Percentiles rank a stretch among this genome's conserved stretches.
phyloP scores from a whole-genome alignment of 2,888 invertebrate species.

The Lochmaea capreae region DNA sequence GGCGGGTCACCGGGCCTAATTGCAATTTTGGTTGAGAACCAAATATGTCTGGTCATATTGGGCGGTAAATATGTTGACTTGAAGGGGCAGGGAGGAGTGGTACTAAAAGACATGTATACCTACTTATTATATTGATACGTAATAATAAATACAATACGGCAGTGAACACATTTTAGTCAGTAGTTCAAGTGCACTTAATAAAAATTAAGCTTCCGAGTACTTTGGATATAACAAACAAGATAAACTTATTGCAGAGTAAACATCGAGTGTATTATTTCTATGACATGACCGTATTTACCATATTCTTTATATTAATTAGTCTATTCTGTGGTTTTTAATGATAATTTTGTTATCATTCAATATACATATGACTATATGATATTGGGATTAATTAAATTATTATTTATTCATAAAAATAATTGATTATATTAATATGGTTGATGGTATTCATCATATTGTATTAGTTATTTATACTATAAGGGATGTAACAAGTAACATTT shows the following conservation, averaged over 20 bases:
- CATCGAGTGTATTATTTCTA: conserved; percentile 21
- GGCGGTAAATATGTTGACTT: too few species aligned
- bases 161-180: conserved; percentile 16
- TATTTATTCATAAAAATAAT: background rate
- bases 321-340: background rate
- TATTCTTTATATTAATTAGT: conserved; percentile 20
- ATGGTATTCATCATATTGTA: too few species aligned
- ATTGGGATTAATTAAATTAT: background rate
- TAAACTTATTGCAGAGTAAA: conserved; percentile 27
- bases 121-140: too few species aligned
- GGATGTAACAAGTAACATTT: too few species aligned
- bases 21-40: too few species aligned
- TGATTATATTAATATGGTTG: background rate
- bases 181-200: conserved; percentile 30
- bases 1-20: too few species aligned
- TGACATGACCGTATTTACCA: conserved; percentile 15
- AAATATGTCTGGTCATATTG: too few species aligned
- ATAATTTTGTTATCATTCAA: conserved; percentile 21
- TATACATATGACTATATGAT: background rate
- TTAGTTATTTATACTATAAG: too few species aligned
- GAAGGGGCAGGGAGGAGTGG: too few species aligned
- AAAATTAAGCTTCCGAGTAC: conserved; percentile 28
- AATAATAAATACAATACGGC: too few species aligned
- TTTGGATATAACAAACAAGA: conserved; percentile 26
- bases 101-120: too few species aligned